These are phyloP conservation scores for Biston betularia DNA, from an alignment of 2,888 invertebrate species.

Conservation along the genomic window DNA sequence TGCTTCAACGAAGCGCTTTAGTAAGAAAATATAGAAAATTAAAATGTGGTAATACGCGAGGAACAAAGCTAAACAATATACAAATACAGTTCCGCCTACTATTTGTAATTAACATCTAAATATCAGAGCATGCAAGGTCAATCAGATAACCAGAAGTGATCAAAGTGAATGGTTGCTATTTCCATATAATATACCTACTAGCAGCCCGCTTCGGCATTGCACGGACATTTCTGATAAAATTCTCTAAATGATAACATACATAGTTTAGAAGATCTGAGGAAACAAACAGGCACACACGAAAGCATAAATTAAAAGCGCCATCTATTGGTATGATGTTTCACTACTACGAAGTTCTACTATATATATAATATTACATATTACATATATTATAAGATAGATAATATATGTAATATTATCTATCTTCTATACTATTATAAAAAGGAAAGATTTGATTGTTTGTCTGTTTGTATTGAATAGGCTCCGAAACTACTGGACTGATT, in stretches of 20 bases:
- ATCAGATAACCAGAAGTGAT: constrained; percentile 10
- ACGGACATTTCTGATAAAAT: no score
- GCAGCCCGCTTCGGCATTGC: not conserved
- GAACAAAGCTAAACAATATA: not conserved
- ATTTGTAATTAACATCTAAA: constrained; percentile 11
- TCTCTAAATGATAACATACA: no score
- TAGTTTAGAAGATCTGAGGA: not conserved
- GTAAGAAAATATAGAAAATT: not conserved
- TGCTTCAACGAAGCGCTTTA: no score
- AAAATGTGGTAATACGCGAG: not conserved
- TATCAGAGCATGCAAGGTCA: constrained; percentile 10
- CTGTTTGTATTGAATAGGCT: no score
- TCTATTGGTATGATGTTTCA: no score
- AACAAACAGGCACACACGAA: not conserved
- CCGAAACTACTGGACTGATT: no score
- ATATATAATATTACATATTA: no score
- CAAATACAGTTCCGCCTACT: not conserved
- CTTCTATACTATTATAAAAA: no score
- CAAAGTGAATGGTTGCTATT: constrained; percentile 11
- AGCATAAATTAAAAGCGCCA: not conserved
- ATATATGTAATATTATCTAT: no score
- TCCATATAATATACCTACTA: not conserved
- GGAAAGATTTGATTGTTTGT: no score
- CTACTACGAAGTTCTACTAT: no score
- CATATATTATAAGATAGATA: no score